phyloP scores from a whole-genome alignment of 2,888 invertebrate genomes.

The Aleiodes alternator region DNA sequence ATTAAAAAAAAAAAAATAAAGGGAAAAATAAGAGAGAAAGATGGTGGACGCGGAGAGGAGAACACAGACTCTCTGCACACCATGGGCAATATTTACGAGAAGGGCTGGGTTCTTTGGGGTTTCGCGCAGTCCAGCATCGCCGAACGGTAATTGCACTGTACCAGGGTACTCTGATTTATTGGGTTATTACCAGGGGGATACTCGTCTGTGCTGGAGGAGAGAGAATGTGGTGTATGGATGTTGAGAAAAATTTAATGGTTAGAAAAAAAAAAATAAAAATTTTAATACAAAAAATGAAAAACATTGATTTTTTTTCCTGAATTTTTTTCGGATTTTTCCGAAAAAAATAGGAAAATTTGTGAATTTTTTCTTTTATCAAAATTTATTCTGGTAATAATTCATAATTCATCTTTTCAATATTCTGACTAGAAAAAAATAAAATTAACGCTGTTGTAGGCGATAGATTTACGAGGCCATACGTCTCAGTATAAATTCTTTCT shows the following conservation, averaged over 20 bases:
- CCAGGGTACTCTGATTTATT: conserved; percentile 72
- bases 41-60: conserved; percentile 50
- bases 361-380: too few relatives aligned
- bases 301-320: background rate
- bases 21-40: conserved; percentile 42
- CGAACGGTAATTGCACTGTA: conserved; percentile 70
- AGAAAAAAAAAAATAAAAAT: conserved; percentile 42
- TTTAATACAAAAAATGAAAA: conserved; percentile 21
- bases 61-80: conserved; percentile 39
- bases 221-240: conserved; percentile 62
- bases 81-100: conserved; percentile 71
- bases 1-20: conserved; percentile 16
- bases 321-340: background rate
- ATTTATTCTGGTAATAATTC: background rate
- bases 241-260: conserved; percentile 39
- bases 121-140: conserved; percentile 52
- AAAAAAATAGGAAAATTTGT: background rate
- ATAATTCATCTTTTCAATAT: conserved; percentile 11
- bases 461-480: conserved; percentile 71
- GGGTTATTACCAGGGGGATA: conserved; percentile 69
- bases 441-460: conserved; percentile 61
- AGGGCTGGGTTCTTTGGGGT: conserved; percentile 66
- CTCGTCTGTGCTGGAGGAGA: conserved; percentile 64
- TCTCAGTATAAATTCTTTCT: conserved; percentile 55
- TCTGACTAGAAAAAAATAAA: conserved; percentile 1